Evolutionary conservation across 2,888 invertebrate species (phyloP), one percentile per base, ranked within the genome.

Genomic region (Leptopilina drosophilae): DNA sequence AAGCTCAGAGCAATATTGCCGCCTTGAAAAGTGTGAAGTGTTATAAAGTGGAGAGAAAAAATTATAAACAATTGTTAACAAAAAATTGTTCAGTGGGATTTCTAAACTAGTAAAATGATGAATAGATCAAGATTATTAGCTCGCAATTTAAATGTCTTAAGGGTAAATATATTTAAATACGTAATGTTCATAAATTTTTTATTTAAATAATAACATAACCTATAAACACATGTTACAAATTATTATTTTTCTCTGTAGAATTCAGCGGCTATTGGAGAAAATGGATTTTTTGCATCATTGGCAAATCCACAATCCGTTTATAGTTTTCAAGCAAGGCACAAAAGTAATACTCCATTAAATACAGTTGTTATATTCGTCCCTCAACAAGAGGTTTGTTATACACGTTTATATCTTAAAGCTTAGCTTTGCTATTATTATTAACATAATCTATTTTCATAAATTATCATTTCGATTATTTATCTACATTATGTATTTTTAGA

Each of bases 331-430:
- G 82, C 89, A 15, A 85, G 93, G 67, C 83, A 91, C 73, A 92
- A 90, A 84, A 94, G 94, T 9, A 94, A 94, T 20, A 96, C 96
- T 9, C 98, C 98, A 0, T 92, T 98, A 66, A 99, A 99, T 93
- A 98, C 98, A 8, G 93, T 97, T 82, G 93, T 99, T 79, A 96
- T 99, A 95, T 99, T 99, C 93, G 99, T 99, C 33, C 99, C 99
- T 5, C 99, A 99, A 92, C 99, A 99, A 94, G 99, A 99, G 95
- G 98, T 96, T 92, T 88, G 33, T 15, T 62, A 15, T 62, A 62
- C 15, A 62, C 9, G 8, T 62, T 62, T 0, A 15, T 62, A 59
- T 59, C 56, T 56, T 59, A 7, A 59, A 42, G 42, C 20, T 62
- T 62, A 20, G 7, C 65, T 64, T 75, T 64, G 56, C 40, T 14